phyloP scores from a whole-genome alignment of 2,888 invertebrate species.

The Ectobius pallidus region DNA sequence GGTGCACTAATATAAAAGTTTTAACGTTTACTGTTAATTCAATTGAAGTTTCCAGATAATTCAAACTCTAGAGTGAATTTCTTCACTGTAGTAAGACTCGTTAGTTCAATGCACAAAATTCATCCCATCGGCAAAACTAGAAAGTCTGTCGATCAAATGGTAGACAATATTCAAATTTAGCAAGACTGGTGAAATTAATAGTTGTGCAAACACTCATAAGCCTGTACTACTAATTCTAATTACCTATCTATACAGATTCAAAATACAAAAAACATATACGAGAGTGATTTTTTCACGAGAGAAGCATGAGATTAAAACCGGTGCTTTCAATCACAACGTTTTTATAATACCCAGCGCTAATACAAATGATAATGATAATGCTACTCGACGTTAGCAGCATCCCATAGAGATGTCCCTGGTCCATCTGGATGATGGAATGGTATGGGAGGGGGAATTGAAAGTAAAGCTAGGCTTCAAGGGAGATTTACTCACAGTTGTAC shows the following conservation, averaged over 20 bases:
- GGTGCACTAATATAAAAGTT: too few species aligned
- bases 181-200: constrained; percentile 6
- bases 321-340: constrained; percentile 26
- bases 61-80: too few species aligned
- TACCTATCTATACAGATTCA: constrained; percentile 22
- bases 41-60: too few species aligned
- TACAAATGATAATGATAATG: constrained; percentile 25
- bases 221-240: constrained; percentile 18
- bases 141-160: too few species aligned
- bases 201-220: background rate
- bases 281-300: constrained; percentile 4
- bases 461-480: constrained; percentile 1
- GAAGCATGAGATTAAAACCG: constrained; percentile 9
- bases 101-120: too few species aligned
- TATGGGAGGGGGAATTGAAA: background rate
- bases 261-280: constrained; percentile 5
- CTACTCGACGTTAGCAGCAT: constrained; percentile 11
- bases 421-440: constrained; percentile 13
- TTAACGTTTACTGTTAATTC: too few species aligned
- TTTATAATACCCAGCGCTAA: constrained; percentile 22
- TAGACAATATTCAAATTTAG: too few species aligned
- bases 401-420: constrained; percentile 26
- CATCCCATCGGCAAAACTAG: too few species aligned
- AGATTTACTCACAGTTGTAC: constrained; percentile 7
- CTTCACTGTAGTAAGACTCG: too few species aligned